These are phyloP conservation scores for Bubo bubo DNA, from an alignment of 2,113 vertebrate species.

Conservation along the genomic window DNA sequence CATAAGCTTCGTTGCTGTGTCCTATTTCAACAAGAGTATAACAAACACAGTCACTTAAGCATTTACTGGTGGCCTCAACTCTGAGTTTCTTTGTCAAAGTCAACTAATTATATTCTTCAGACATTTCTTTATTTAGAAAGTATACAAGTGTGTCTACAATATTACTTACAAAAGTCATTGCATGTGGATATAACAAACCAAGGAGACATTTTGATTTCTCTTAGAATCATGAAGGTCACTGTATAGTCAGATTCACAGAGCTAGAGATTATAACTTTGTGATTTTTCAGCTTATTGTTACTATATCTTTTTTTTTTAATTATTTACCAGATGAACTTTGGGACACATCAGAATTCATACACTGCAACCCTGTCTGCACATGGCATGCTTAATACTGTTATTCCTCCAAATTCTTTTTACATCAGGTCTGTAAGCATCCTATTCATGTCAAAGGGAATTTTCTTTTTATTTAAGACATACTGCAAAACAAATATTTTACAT, in stretches of 20 bases:
- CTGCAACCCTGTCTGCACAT: background rate
- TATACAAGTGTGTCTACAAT: background rate
- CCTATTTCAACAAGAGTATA: background rate
- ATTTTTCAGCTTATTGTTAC: background rate
- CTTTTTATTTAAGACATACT: background rate
- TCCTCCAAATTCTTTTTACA: background rate
- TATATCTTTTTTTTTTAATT: background rate
- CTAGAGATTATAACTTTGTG: background rate
- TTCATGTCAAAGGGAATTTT: background rate
- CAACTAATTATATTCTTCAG: background rate
- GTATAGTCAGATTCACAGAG: background rate
- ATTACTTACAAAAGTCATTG: background rate
- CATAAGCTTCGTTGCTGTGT: fast-evolving
- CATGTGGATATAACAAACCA: background rate
- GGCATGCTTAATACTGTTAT: background rate
- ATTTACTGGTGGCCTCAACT: background rate
- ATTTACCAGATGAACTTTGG: background rate
- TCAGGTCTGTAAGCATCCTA: background rate
- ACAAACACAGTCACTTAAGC: background rate
- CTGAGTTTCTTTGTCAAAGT: background rate
- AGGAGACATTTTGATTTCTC: background rate
- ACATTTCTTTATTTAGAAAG: background rate
- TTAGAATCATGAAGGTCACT: background rate
- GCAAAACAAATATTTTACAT: background rate
- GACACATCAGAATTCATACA: background rate